Evolutionary conservation across 2,113 vertebrate genomes (phyloP), one percentile per base, ranked within the genome.

Genomic region (Canis aureus): DNA sequence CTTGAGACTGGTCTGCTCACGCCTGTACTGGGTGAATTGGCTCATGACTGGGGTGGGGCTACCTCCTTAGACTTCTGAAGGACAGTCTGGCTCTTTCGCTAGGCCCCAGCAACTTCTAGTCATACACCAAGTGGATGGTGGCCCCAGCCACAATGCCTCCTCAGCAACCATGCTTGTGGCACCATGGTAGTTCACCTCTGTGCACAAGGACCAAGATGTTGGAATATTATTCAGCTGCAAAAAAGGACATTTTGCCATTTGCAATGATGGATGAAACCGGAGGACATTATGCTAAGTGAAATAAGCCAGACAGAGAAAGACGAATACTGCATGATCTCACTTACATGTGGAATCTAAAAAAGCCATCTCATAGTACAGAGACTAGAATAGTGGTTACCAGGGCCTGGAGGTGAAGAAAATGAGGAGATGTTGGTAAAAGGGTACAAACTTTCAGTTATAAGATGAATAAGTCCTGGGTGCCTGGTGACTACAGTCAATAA

Each of bases 21-120:
- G 99, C 38, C 99, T 97, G 80, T 99, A 99, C 97, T 99, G 99
- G 69, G 99, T 98, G 99, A 99, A 99, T 79, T 99, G 99, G 2
- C 99, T 98, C 93, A 99, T 16, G 11, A 99, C 99, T 0, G 99
- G 99, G 5, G 99, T 8, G 1, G 99, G 3, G 99, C 76, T 0
- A 98, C 99, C 55, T 98, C 98, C 67, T 98, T 98, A 6, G 98
- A 99, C 93, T 99, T 99, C n/a, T 13, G 97, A 49, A 99, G 98
- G 2, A 98, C 99, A 15, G 98, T 98, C 22, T 99, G 99, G 3
- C 99, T 99, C 96, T 99, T 98, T 97, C 97, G 13, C 99, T 98
- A 79, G 98, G 98, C 2, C 99, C 99, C 97, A 99, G 98, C 82
- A 99, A 98, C 6, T 99, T 99, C 27, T 99, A 99, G 94, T 99